Conservation (phyloP, 2,797 vertebrate genomes). For the Gadopsis marmoratus region DNA sequence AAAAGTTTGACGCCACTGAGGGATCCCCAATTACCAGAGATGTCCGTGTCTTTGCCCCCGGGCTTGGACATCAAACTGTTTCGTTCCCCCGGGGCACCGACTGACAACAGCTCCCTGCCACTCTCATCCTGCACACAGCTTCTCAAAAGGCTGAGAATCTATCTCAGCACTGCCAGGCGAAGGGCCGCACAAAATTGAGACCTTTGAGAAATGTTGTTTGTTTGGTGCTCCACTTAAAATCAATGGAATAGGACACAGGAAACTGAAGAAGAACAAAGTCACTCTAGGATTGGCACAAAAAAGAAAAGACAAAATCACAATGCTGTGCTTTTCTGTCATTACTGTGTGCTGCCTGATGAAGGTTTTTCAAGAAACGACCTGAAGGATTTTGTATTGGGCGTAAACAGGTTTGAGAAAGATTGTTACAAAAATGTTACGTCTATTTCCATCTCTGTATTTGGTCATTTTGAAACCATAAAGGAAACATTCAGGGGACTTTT, state of each 20-base stretch:
- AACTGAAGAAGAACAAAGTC: background rate
- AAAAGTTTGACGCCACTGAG: conserved; percentile 34
- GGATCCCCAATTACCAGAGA: conserved; percentile 65
- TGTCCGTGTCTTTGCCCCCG: conserved; percentile 47
- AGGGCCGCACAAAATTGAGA: background rate
- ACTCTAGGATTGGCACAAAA: background rate
- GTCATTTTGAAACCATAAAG: background rate
- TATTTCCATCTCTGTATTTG: background rate
- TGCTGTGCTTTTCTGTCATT: background rate
- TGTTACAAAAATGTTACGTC: background rate
- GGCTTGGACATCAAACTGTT: conserved; percentile 51
- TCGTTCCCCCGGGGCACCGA: conserved; percentile 47
- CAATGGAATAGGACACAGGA: background rate
- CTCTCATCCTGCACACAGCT: conserved; percentile 21
- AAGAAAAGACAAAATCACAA: background rate
- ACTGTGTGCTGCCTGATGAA: background rate
- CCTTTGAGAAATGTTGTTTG: background rate
- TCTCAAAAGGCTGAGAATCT: background rate
- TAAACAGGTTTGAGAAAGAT: background rate
- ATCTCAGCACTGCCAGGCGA: background rate
- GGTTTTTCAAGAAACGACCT: background rate
- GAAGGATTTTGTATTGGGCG: background rate
- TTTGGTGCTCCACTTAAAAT: background rate
- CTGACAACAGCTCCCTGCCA: conserved; percentile 56
- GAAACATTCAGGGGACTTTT: background rate